These are phyloP conservation scores for Endomychus coccineus DNA, from an alignment of 2,888 invertebrate species.

Conservation along the genomic window DNA sequence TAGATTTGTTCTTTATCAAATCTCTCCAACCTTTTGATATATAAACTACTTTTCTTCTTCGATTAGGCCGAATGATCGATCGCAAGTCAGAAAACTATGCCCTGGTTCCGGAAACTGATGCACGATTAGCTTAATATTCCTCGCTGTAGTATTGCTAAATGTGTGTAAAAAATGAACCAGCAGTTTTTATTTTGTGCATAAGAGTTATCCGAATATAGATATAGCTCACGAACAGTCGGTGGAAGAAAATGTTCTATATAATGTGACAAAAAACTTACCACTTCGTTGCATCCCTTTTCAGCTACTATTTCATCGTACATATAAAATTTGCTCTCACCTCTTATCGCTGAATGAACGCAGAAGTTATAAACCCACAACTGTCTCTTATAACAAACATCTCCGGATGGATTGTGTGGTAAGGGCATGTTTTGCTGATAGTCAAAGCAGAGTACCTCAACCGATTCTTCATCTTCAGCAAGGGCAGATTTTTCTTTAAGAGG, in stretches of 20 bases:
- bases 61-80: too few relatives aligned
- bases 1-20: too few relatives aligned
- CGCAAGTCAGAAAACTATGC: too few relatives aligned
- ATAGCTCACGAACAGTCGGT: too few relatives aligned
- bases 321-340: constrained; percentile 17
- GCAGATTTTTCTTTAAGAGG: constrained; percentile 19
- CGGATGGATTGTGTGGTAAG: constrained; percentile 18
- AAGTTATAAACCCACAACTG: constrained; percentile 24
- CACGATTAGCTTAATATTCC: too few relatives aligned
- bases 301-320: constrained; percentile 18
- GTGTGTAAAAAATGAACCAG: too few relatives aligned
- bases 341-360: constrained; percentile 21
- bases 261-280: constrained; percentile 17
- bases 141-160: too few relatives aligned
- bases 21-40: too few relatives aligned
- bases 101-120: too few relatives aligned
- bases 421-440: constrained; percentile 25
- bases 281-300: constrained; percentile 18
- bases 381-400: constrained; percentile 23
- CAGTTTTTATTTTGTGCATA: too few relatives aligned
- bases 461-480: constrained; percentile 17
- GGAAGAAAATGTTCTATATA: constrained; percentile 13
- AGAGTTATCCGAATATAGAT: too few relatives aligned
- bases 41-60: too few relatives aligned
- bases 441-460: constrained; percentile 22